These are phyloP conservation scores for Dasysyrphus albostriatus DNA, from an alignment of 2,888 invertebrate genomes.

Conservation along the genomic window DNA sequence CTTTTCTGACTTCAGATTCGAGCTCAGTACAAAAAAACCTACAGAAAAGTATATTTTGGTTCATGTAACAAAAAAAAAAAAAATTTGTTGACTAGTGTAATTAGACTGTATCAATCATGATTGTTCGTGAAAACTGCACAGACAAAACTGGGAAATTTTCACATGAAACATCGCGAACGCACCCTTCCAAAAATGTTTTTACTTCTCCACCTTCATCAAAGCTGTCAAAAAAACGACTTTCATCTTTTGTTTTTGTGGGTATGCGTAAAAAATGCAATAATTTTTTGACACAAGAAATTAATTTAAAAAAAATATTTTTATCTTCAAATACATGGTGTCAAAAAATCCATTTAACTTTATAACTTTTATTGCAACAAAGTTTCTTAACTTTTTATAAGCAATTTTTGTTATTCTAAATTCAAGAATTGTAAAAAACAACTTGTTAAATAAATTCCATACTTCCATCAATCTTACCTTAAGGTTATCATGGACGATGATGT, in stretches of 20 bases:
- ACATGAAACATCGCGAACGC: constrained; percentile 6
- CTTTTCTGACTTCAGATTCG: too few species aligned
- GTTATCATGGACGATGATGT: constrained; percentile 67
- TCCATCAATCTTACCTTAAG: constrained; percentile 40
- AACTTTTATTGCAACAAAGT: constrained; percentile 3
- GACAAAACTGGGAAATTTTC: constrained; percentile 20
- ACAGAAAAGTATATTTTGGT: too few species aligned
- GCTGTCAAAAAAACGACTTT: constrained; percentile 54
- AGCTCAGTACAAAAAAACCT: too few species aligned
- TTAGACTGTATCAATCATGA: too few species aligned
- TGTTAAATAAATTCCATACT: background rate
- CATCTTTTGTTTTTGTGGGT: constrained; percentile 55
- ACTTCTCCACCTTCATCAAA: background rate
- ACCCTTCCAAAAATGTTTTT: background rate
- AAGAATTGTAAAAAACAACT: background rate
- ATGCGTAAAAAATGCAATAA: constrained; percentile 41
- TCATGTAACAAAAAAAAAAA: too few species aligned
- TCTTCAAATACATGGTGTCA: constrained; percentile 15
- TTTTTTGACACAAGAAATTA: constrained; percentile 14
- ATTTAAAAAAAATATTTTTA: constrained; percentile 23
- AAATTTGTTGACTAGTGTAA: too few species aligned
- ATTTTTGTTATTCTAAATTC: background rate
- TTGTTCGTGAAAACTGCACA: background rate
- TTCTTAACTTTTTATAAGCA: constrained; percentile 12
- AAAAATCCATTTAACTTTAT: background rate